These are phyloP conservation scores for Xestia c-nigrum DNA, from an alignment of 2,888 invertebrate species.

Conservation along the genomic window DNA sequence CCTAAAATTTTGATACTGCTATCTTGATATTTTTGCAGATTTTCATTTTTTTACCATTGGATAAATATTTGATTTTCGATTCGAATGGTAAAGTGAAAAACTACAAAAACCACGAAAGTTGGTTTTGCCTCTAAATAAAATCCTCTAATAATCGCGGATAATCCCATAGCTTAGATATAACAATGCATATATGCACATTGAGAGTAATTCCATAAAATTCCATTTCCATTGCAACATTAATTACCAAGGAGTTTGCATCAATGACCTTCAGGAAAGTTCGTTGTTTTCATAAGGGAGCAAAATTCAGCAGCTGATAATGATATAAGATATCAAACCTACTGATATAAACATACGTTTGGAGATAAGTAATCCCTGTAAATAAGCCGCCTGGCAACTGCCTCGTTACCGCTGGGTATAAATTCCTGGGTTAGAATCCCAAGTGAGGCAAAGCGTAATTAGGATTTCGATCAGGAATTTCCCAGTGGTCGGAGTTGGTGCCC, in stretches of 20 bases:
- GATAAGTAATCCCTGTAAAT: slow-evolving; percentile 23
- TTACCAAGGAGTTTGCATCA: neutral
- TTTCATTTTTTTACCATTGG: no score
- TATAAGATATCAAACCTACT: neutral
- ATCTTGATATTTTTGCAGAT: no score
- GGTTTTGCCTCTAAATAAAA: no score
- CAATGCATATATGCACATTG: neutral
- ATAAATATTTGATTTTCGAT: no score
- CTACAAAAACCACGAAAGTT: no score
- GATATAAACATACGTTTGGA: slow-evolving; percentile 2
- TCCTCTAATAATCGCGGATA: no score
- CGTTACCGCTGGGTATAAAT: no score
- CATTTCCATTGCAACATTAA: neutral
- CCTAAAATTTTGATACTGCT: no score
- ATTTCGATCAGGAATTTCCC: neutral
- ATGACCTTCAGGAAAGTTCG: neutral
- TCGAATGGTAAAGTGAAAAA: no score
- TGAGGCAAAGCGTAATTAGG: neutral
- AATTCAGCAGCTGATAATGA: slow-evolving; percentile 16
- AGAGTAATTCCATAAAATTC: neutral
- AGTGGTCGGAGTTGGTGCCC: neutral
- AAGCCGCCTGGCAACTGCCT: neutral
- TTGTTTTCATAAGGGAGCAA: slow-evolving; percentile 9
- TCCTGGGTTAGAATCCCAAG: neutral
- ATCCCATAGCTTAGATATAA: neutral